A percentile compares a stretch with the other conserved stretches of the same genome.
Conservation (phyloP, 2,797 vertebrate species). For the Lepus townsendii region DNA sequence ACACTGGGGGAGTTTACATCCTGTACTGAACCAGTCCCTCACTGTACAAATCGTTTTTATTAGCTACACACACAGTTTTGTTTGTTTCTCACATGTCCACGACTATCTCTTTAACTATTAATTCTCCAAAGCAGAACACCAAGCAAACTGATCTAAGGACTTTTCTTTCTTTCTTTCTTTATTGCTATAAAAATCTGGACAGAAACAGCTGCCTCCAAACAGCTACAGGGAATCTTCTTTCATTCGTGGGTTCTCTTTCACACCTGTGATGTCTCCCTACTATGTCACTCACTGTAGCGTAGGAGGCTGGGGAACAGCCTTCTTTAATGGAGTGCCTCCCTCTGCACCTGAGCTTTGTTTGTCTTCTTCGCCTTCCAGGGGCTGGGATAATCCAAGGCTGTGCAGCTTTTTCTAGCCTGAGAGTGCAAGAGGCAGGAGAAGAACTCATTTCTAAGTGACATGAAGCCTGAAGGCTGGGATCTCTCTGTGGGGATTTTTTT, state of each 20-base stretch:
- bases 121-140: constrained; percentile 19
- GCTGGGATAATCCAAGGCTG: not conserved
- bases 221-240: constrained; percentile 32
- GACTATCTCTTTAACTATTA: not conserved
- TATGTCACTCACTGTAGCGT: not conserved
- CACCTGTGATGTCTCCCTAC: not conserved
- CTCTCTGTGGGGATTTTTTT: too few relatives aligned
- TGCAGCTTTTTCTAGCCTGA: not conserved
- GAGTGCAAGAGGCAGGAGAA: not conserved
- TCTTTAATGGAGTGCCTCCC: not conserved
- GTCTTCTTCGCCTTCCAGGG: not conserved
- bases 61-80: not conserved
- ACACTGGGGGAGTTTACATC: not conserved
- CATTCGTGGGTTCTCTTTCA: not conserved
- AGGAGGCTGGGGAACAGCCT: not conserved
- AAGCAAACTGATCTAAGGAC: constrained; percentile 13
- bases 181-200: not conserved
- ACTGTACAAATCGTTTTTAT: not conserved
- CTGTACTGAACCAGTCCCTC: not conserved
- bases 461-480: not conserved
- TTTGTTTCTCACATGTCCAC: not conserved
- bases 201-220: constrained; percentile 26
- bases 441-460: not conserved
- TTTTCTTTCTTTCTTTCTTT: constrained; percentile 48
- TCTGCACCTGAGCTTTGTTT: not conserved